These are phyloP conservation scores for Euwallacea similis DNA, from an alignment of 1,140 invertebrate species.

Conservation along the genomic window DNA sequence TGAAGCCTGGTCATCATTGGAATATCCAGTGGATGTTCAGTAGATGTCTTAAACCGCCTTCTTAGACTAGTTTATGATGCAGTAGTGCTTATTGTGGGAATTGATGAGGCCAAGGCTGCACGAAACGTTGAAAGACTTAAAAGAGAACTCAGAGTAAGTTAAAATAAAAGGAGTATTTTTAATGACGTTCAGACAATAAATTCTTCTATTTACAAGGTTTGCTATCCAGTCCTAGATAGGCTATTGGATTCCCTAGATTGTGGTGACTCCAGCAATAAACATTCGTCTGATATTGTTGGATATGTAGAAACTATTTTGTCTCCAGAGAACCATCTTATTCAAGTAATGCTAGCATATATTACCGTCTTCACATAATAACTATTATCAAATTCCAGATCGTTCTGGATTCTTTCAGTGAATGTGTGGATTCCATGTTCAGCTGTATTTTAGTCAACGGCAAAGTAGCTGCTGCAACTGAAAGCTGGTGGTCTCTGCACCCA, in stretches of 20 bases:
- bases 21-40: constrained; percentile 65
- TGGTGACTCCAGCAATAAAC: constrained; percentile 60
- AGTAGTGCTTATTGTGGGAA: constrained; percentile 75
- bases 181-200: too few species aligned
- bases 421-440: constrained; percentile 74
- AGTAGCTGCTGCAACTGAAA: constrained; percentile 74
- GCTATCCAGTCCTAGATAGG: constrained; percentile 72
- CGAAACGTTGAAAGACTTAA: constrained; percentile 80
- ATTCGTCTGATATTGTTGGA: constrained; percentile 63
- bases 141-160: constrained; percentile 68
- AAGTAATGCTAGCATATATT: constrained; percentile 53
- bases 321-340: constrained; percentile 70
- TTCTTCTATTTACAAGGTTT: constrained; percentile 55
- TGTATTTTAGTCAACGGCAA: constrained; percentile 76
- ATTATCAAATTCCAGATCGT: constrained; percentile 62
- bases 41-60: constrained; percentile 64
- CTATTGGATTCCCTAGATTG: constrained; percentile 72
- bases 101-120: constrained; percentile 72
- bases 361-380: neutral
- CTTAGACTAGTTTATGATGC: constrained; percentile 72
- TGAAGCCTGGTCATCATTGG: constrained; percentile 69
- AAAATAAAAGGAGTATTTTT: too few species aligned
- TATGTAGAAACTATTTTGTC: constrained; percentile 68
- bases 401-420: constrained; percentile 74
- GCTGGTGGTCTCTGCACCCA: constrained; percentile 74